These are phyloP conservation scores for Synergus laeviventris DNA, from an alignment of 2,888 invertebrate species.

Conservation along the genomic window DNA sequence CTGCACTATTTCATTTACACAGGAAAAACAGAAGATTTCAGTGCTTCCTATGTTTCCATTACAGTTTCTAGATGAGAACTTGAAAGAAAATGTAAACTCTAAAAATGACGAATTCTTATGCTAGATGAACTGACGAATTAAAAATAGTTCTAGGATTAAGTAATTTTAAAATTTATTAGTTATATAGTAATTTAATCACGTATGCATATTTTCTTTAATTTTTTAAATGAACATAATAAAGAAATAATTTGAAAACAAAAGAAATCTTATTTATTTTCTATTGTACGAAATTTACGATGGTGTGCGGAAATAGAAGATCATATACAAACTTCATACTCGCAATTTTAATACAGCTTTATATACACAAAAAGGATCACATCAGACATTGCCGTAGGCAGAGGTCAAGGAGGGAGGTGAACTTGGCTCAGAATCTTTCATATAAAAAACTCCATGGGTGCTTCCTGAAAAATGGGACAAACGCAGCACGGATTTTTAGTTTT, in stretches of 20 bases:
- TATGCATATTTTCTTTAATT: not conserved
- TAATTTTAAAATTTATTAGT: not conserved
- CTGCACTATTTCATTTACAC: not conserved
- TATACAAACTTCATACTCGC: slow-evolving; percentile 55
- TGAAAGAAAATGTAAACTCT: not conserved
- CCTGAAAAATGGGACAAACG: slow-evolving; percentile 55
- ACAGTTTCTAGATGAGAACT: not conserved
- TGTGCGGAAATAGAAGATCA: slow-evolving; percentile 44
- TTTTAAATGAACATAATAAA: slow-evolving; percentile 8
- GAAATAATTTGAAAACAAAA: slow-evolving; percentile 40
- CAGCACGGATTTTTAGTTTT: slow-evolving; percentile 64
- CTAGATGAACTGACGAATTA: not conserved
- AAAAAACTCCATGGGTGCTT: slow-evolving; percentile 54
- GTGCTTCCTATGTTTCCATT: not conserved
- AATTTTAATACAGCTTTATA: slow-evolving; percentile 59
- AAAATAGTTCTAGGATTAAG: not conserved
- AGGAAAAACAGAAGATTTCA: not conserved
- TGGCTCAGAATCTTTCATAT: slow-evolving; percentile 49
- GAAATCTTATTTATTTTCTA: slow-evolving; percentile 40
- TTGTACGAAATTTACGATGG: slow-evolving; percentile 34
- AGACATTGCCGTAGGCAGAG: slow-evolving; percentile 60
- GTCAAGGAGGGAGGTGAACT: slow-evolving; percentile 48
- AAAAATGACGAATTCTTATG: not conserved
- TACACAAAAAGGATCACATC: slow-evolving; percentile 67
- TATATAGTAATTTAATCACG: not conserved